Conservation (phyloP, 2,113 vertebrate genomes). For the Sclerurus mexicanus region DNA sequence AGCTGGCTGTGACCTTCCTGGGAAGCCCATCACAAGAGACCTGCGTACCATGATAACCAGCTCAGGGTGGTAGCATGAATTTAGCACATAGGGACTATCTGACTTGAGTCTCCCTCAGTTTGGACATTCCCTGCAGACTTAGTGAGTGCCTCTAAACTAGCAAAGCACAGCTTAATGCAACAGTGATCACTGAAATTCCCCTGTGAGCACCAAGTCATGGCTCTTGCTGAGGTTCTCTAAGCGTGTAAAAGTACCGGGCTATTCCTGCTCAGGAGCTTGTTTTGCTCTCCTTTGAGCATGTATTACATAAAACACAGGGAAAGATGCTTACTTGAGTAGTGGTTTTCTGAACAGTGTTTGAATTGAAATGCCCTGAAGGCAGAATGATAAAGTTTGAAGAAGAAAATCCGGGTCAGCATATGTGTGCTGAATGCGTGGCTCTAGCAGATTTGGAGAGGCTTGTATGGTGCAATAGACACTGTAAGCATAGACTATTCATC, state of each 20-base stretch:
- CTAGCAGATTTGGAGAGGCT: not conserved
- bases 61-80: not conserved
- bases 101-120: not conserved
- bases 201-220: not conserved
- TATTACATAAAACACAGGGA: not conserved
- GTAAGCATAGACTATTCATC: not conserved
- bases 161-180: not conserved
- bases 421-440: not conserved
- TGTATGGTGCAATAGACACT: not conserved
- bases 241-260: not conserved
- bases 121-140: not conserved
- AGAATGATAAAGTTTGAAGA: not conserved
- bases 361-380: not conserved
- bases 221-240: not conserved
- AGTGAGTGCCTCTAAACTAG: not conserved
- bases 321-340: not conserved
- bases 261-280: not conserved
- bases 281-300: not conserved
- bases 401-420: not conserved
- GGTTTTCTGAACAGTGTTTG: not conserved
- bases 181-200: fast-evolving
- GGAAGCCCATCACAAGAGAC: not conserved
- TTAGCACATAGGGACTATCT: not conserved
- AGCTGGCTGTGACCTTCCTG: not conserved
- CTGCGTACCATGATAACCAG: not conserved